Percentiles rank a stretch among this genome's conserved stretches.
Conservation (phyloP, 2,888 invertebrate genomes). For the Epiblema foenella region DNA sequence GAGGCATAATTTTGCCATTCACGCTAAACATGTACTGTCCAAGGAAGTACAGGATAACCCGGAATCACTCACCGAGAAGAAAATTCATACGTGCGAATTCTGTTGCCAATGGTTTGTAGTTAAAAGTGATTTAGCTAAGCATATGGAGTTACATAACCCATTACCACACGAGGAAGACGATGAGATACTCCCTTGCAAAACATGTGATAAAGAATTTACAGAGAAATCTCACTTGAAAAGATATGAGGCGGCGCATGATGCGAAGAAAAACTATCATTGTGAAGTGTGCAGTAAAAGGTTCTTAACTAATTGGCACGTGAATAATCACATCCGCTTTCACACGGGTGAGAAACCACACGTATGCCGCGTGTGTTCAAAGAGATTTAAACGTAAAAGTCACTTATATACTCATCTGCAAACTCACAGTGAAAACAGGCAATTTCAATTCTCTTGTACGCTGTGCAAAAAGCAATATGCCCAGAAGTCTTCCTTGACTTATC, state of each 20-base stretch:
- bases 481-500: constrained; percentile 18
- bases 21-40: constrained; percentile 12
- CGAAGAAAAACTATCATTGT: constrained; percentile 8
- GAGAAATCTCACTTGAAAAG: constrained; percentile 9
- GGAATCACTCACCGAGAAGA: constrained; percentile 1
- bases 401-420: constrained; percentile 17
- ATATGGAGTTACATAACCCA: constrained; percentile 20
- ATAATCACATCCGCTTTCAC: constrained; percentile 5
- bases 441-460: constrained; percentile 9
- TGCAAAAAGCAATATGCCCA: constrained; percentile 20
- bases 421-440: constrained; percentile 19
- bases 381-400: constrained; percentile 17
- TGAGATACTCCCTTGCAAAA: constrained; percentile 1
- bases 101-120: constrained; percentile 22
- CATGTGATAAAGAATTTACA: constrained; percentile 16
- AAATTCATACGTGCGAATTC: constrained; percentile 17
- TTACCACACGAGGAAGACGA: constrained; percentile 4
- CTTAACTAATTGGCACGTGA: constrained; percentile 1
- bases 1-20: constrained; percentile 14
- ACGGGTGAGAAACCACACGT: constrained; percentile 14
- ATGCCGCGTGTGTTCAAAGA: constrained; percentile 11
- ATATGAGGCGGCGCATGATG: constrained; percentile 2
- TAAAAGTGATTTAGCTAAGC: constrained; percentile 15
- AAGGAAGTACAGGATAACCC: neutral
- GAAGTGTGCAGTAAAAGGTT: constrained; percentile 13